These are phyloP conservation scores for Allobates femoralis DNA, from an alignment of 2,797 vertebrate genomes.

Conservation along the genomic window DNA sequence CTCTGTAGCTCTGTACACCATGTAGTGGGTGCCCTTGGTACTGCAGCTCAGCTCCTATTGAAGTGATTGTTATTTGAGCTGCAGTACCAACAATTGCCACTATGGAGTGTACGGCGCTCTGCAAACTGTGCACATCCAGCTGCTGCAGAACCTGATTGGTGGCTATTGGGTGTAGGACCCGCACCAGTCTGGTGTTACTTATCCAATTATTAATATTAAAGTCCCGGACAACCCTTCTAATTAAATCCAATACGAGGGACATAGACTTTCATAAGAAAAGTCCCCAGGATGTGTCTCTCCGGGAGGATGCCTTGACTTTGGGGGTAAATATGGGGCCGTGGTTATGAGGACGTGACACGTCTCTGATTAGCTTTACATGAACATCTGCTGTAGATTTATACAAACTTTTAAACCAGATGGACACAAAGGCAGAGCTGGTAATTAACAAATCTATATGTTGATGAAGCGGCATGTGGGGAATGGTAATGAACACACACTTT, in stretches of 20 bases:
- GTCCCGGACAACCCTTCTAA: not conserved
- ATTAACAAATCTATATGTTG: conserved; percentile 82
- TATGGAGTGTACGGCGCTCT: no score
- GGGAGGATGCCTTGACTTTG: not conserved
- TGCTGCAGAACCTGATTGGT: no score
- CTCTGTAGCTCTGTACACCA: no score
- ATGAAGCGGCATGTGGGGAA: conserved; percentile 79
- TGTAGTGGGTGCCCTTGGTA: no score
- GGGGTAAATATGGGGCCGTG: not conserved
- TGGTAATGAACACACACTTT: conserved; percentile 73
- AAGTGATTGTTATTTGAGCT: no score
- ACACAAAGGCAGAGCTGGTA: conserved; percentile 72
- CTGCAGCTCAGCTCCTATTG: no score
- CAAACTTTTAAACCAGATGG: conserved; percentile 79
- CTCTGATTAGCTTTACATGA: conserved; percentile 77
- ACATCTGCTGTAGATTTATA: conserved; percentile 79
- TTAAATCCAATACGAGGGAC: not conserved
- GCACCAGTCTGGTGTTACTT: no score
- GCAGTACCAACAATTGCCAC: no score
- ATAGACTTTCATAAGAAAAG: not conserved
- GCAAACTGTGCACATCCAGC: no score
- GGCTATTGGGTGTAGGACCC: no score
- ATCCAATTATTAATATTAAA: no score
- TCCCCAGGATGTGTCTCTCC: not conserved
- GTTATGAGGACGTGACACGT: conserved; percentile 68